Base-by-base conservation (phyloP, 2,888 invertebrate species). In the Scaeva pyrastri region DNA sequence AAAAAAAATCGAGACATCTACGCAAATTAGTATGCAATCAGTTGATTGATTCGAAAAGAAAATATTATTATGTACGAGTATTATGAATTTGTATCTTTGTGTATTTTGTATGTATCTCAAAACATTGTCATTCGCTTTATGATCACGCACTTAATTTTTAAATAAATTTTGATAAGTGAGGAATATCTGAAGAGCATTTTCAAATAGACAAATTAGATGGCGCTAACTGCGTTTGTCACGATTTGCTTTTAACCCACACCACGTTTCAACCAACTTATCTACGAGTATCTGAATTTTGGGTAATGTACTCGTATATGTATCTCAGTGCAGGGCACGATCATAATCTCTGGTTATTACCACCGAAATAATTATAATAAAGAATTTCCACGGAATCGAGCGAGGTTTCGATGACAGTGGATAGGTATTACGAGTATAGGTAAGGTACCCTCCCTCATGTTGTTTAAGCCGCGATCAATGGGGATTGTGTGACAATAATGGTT, bases 21-120 rank as follows among this genome's bases (percentile, higher is more conserved):
- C 81, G 85, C 82, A 82, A 82, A 86, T 86, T 86, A 86, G 86
- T 86, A 86, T 86, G 86, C 86, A 86, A 82, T 86, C 77, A 73
- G 82, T 86, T 81, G 82, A 86, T 74, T 86, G 70, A 77, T 86
- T 82, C 64, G 11, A 75, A 74, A 39, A 75, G 50, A 56, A 74
- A 73, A 76, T 56, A 41, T 31, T 31, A 31, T 31, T 31, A 31
- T 8, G 11, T 11, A 39, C 11, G n/a, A n/a, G 12, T 14, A 23
- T 60, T 39, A 68, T 68, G 60, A 60, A 73, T 60, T 48, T 77
- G 62, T 77, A 70, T 82, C 60, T 74, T 73, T 75, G 10, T 45
- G 7, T 45, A 5, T 10, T 56, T 23, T 6, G 2, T n/a, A 2
- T 64, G 36, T 45, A 43, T 82, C 26, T 43, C 10, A 48, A n/a